These are phyloP conservation scores for Lophochroa leadbeateri DNA, from an alignment of 2,113 vertebrate genomes.

Conservation along the genomic window DNA sequence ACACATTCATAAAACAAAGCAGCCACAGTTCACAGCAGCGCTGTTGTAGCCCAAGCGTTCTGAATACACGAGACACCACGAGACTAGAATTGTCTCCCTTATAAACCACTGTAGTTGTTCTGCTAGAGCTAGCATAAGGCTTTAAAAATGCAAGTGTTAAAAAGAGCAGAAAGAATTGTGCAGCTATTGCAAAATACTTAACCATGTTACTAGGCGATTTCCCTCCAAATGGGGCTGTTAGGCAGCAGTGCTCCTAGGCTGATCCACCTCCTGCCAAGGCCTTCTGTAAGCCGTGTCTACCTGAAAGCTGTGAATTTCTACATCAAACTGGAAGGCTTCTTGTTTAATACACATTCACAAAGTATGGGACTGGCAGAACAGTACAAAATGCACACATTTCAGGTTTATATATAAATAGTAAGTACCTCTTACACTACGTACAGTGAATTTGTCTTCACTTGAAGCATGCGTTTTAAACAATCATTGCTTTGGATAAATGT, in stretches of 20 bases:
- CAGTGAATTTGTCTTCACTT: neutral
- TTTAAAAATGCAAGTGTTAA: conserved; percentile 40
- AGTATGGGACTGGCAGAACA: neutral
- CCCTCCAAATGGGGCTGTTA: neutral
- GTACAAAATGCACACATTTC: neutral
- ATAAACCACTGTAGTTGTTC: neutral
- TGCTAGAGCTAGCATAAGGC: conserved; percentile 11
- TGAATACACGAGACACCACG: neutral
- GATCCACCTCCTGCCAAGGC: neutral
- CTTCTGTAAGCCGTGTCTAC: neutral
- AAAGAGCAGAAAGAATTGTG: conserved; percentile 42
- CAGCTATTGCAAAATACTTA: conserved; percentile 21
- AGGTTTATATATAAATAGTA: neutral
- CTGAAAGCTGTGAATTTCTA: conserved; percentile 8
- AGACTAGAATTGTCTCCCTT: neutral
- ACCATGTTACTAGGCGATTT: neutral
- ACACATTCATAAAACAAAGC: neutral
- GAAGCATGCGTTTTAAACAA: neutral
- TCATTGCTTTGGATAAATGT: neutral
- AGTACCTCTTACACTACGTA: neutral
- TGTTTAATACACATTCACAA: neutral
- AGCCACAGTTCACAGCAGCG: neutral
- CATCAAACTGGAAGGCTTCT: neutral
- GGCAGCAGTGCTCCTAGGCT: neutral
- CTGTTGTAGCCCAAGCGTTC: neutral